Base-by-base conservation (phyloP, 1,140 invertebrate genomes). In the Platorchestia sp. region DNA sequence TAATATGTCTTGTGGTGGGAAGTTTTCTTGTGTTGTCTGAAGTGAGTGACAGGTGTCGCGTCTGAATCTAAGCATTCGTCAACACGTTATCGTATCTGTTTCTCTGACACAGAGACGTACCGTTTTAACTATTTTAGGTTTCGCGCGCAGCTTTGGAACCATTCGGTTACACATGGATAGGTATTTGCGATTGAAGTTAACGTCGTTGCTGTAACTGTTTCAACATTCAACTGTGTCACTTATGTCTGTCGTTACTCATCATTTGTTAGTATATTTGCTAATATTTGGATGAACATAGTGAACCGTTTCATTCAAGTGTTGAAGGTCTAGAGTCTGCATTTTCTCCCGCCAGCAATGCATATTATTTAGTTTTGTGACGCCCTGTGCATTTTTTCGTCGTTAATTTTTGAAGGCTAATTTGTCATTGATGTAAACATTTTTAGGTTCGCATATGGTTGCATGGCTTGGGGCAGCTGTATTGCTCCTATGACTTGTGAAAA, bases 401-500 rank as follows among this genome's bases (percentile, higher is more conserved):
- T 75, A 3, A 75, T 75, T 75, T 75, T 36, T 75, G 36, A 27
- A 75, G 87, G 87, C 87, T 5, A 89, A 41, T 14, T 89, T 42
- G n/a, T 89, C 87, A 42, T 89, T 41, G 41, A 41, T 89, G 87
- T 42, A 41, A 14, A 89, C 41, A 89, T 89, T 41, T 89, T 41
- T 19, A 42, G 87, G n/a, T 14, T 44, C 41, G 87, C 41, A 16
- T 14, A 42, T 89, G 41, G 87, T 42, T 41, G 87, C 87, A 19
- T 42, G 87, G 87, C 36, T 89, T 47, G 45, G 27, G 59, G 91
- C 91, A 93, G 91, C 91, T 93, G 91, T 93, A 93, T 47, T 93
- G 91, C 91, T 93, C 43, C 91, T 93, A 93, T 93, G 91, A 93
- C 91, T 93, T 93, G 91, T 93, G 91, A 47, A 93, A 47, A 93